Conservation (phyloP, 1,140 invertebrate genomes). For the Drosophila auraria region DNA sequence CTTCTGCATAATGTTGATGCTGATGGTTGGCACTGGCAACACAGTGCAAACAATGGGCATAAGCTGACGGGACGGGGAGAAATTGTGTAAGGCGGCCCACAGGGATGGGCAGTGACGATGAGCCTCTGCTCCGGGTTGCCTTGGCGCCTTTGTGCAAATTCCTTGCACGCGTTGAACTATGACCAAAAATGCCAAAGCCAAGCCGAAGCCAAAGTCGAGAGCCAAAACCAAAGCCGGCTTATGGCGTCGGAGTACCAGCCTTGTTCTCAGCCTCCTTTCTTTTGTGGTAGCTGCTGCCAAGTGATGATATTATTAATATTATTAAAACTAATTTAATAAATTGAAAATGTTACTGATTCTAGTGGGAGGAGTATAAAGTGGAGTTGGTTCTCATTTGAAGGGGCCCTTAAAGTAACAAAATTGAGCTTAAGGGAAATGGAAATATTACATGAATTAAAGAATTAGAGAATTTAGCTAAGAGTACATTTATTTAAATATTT, state of each 20-base stretch:
- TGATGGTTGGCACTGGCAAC: conserved; percentile 72
- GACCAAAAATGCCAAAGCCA: conserved; percentile 67
- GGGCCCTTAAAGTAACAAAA: neutral
- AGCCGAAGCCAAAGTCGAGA: conserved; percentile 61
- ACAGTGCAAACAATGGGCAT: conserved; percentile 71
- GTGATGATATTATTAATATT: conserved; percentile 77
- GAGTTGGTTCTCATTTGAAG: neutral
- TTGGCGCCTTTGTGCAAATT: conserved; percentile 73
- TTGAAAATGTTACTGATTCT: conserved; percentile 38
- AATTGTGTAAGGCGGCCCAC: neutral
- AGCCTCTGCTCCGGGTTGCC: conserved; percentile 52
- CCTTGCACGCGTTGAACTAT: conserved; percentile 63
- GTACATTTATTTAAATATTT: too few species aligned
- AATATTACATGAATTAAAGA: neutral
- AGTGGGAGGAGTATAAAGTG: neutral
- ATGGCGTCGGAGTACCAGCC: conserved; percentile 30
- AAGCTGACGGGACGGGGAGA: conserved; percentile 37
- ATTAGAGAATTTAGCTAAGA: too few species aligned
- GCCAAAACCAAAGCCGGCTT: conserved; percentile 66
- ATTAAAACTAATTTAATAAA: conserved; percentile 80
- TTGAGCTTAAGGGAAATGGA: neutral
- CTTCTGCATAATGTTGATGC: conserved; percentile 44
- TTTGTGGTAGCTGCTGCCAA: conserved; percentile 51
- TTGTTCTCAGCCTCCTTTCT: conserved; percentile 1
- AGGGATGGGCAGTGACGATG: conserved; percentile 2